Evolutionary conservation across 2,113 vertebrate genomes (phyloP).

Genomic region (Trachemys scripta): DNA sequence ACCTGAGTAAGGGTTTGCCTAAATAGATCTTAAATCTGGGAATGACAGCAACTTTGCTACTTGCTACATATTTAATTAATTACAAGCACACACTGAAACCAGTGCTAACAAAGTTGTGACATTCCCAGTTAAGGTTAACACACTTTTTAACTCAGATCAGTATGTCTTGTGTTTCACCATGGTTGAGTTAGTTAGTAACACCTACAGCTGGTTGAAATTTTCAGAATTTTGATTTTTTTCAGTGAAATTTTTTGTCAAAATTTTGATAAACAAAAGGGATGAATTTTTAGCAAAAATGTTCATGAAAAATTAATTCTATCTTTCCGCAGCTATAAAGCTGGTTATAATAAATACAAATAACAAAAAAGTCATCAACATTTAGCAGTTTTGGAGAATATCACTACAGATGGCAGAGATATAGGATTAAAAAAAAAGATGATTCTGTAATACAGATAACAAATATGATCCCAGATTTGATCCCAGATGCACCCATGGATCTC

Average conservation of each 20-base stretch:
- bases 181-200: not conserved
- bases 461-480: not conserved
- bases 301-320: not conserved
- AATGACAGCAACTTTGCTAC: not conserved
- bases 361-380: not conserved
- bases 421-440: fast-evolving
- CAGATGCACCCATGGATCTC: not conserved
- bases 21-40: not conserved
- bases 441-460: not conserved
- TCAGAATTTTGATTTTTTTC: not conserved
- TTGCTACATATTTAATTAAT: fast-evolving
- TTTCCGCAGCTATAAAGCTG: not conserved
- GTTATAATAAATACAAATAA: not conserved
- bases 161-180: not conserved
- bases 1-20: not conserved
- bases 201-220: not conserved
- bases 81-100: not conserved
- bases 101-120: not conserved
- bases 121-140: fast-evolving
- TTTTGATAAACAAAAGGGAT: not conserved
- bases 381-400: not conserved
- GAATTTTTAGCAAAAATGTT: not conserved
- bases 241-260: not conserved
- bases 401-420: fast-evolving
- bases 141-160: not conserved